Base-by-base conservation (phyloP, 1,140 invertebrate genomes). In the Linepithema humile region DNA sequence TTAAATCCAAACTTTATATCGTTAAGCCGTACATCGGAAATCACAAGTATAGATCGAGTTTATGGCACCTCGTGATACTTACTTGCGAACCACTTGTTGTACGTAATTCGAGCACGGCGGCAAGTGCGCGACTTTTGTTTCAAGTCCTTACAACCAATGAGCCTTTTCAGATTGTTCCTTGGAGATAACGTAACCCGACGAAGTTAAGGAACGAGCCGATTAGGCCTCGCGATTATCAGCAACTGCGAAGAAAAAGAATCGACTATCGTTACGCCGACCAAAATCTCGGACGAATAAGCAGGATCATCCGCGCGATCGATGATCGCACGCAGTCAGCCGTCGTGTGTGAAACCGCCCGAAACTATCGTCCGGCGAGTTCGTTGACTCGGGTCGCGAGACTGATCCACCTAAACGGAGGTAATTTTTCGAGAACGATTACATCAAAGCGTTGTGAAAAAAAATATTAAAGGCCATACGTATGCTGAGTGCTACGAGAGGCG, bases 61-160 rank as follows among this genome's bases (percentile, higher is more conserved):
- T 9, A 2, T 29, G n/a, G 50, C 26, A 32, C 57, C 35, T 55
- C 38, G 45, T 59, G 64, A 40, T 70, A 89, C 88, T 91, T 92
- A 89, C 90, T 91, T 91, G 87, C 73, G 69, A 86, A 91, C 92
- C 91, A 93, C 92, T 91, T 93, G 93, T 93, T 93, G 90, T 91
- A 59, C 84, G 91, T 92, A 85, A 88, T 85, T 89, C 82, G 85
- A 88, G 84, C 82, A 91, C 88, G 77, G 78, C 62, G 83, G 85
- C 70, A 82, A 88, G 84, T 88, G 75, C 83, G 88, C 85, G 85
- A 89, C 72, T 85, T 82, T 88, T 86, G 82, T 77, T 88, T 73
- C 83, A 84, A 87, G 82, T 82, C 60, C 82, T 85, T 82, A 64
- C 60, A 84, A 87, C 83, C 80, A 72, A 29, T 69, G 67, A 65